Percentiles rank a stretch among this genome's conserved stretches.
These are phyloP conservation scores for Noctua janthe DNA, from an alignment of 2,888 invertebrate genomes.

Conservation along the genomic window DNA sequence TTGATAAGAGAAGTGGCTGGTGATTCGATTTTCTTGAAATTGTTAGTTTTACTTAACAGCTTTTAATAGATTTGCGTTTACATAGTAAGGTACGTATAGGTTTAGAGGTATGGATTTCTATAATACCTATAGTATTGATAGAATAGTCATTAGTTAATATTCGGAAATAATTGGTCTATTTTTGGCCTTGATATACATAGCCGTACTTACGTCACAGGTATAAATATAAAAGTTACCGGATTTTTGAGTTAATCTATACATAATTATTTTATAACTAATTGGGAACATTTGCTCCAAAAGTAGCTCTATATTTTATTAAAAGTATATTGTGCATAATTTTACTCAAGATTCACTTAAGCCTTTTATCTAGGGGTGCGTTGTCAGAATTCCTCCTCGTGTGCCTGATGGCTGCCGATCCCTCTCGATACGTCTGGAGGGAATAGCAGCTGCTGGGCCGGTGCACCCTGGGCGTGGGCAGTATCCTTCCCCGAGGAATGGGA, in stretches of 20 bases:
- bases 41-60: not conserved
- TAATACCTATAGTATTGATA: not conserved
- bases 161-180: not conserved
- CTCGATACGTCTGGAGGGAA: no score
- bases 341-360: slow-evolving; percentile 22
- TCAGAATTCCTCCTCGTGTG: no score
- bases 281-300: slow-evolving; percentile 5
- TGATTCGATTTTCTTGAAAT: not conserved
- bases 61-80: not conserved
- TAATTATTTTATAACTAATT: slow-evolving; percentile 29
- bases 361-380: no score
- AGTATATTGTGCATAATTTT: slow-evolving; percentile 32
- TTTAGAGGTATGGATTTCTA: not conserved
- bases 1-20: slow-evolving; percentile 5
- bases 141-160: not conserved
- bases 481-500: no score
- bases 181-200: not conserved
- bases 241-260: not conserved
- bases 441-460: no score
- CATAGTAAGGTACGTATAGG: not conserved
- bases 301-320: slow-evolving; percentile 28
- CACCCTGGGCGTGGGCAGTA: no score
- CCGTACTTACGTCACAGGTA: not conserved
- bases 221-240: slow-evolving; percentile 9
- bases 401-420: no score